Conservation (phyloP, 2,888 invertebrate species). For the Tuberolachnus salignus region DNA sequence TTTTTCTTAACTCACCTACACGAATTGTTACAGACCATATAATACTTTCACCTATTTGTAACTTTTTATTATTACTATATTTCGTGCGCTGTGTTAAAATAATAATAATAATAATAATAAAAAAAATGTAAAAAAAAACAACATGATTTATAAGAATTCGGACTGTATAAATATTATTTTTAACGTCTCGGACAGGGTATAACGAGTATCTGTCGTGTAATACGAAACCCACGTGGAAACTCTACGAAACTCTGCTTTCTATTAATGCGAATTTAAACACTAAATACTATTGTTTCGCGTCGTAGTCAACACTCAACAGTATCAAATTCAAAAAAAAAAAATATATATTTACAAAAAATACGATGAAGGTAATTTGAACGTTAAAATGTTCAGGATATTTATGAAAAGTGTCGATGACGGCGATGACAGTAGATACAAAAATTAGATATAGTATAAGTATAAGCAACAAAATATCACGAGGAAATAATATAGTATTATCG, state of each 20-base stretch:
- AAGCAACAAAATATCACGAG: too few relatives aligned
- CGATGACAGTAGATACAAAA: too few relatives aligned
- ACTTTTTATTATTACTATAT: background rate
- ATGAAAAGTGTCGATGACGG: too few relatives aligned
- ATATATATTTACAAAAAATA: background rate
- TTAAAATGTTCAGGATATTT: background rate
- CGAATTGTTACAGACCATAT: background rate
- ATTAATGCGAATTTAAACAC: constrained; percentile 18
- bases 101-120: background rate
- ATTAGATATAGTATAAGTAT: too few relatives aligned
- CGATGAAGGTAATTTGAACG: constrained; percentile 25
- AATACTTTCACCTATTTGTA: constrained; percentile 2
- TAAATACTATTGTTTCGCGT: constrained; percentile 20
- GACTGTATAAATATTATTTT: constrained; percentile 8
- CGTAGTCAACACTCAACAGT: background rate
- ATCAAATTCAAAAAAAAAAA: constrained; percentile 27
- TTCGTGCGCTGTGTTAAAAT: background rate
- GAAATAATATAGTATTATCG: too few relatives aligned
- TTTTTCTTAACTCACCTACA: background rate
- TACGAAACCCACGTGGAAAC: constrained; percentile 27
- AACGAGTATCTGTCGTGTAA: constrained; percentile 13
- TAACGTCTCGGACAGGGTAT: background rate
- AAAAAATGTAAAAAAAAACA: background rate
- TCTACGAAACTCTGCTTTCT: constrained; percentile 18
- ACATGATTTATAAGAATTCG: background rate